A percentile compares a stretch with the other conserved stretches of the same genome.
phyloP scores from a whole-genome alignment of 2,888 invertebrate species.

The Aspidiotus destructor region DNA sequence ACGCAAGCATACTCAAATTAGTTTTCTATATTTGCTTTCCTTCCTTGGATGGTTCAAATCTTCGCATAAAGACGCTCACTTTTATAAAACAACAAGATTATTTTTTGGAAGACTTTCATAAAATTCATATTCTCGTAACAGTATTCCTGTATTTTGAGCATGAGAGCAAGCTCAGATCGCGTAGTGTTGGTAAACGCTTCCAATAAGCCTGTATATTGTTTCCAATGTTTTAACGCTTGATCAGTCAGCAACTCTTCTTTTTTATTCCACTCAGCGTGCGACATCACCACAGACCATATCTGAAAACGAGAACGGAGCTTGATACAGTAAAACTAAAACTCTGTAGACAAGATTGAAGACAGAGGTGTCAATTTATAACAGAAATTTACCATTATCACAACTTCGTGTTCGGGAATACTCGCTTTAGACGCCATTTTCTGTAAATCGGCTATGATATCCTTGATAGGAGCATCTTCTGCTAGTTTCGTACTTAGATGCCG shows the following conservation, averaged over 20 bases:
- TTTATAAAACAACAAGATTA: conserved; percentile 91
- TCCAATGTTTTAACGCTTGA: conserved; percentile 83
- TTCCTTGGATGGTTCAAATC: background rate
- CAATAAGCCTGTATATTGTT: conserved; percentile 74
- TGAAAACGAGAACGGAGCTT: conserved; percentile 40
- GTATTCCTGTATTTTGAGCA: conserved; percentile 90
- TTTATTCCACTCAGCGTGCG: conserved; percentile 94
- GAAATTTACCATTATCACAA: conserved; percentile 68
- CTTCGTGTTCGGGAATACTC: conserved; percentile 82
- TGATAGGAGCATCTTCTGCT: conserved; percentile 72
- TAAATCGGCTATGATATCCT: conserved; percentile 75
- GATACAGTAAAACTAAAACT: too few species aligned
- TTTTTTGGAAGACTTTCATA: conserved; percentile 96
- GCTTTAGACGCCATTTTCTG: conserved; percentile 75
- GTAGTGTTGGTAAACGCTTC: conserved; percentile 77
- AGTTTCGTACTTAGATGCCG: conserved; percentile 69
- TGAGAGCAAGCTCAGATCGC: conserved; percentile 76
- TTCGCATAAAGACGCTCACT: conserved; percentile 47
- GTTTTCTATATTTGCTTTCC: background rate
- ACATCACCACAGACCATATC: conserved; percentile 94
- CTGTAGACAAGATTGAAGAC: too few species aligned
- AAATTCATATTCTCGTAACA: conserved; percentile 99
- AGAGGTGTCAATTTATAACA: background rate
- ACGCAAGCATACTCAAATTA: conserved; percentile 36
- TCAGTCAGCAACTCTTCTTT: conserved; percentile 94